Percentiles rank a stretch among this genome's conserved stretches.
These are phyloP conservation scores for Mimumesa dahlbomi DNA, from an alignment of 2,888 invertebrate species.

Conservation along the genomic window DNA sequence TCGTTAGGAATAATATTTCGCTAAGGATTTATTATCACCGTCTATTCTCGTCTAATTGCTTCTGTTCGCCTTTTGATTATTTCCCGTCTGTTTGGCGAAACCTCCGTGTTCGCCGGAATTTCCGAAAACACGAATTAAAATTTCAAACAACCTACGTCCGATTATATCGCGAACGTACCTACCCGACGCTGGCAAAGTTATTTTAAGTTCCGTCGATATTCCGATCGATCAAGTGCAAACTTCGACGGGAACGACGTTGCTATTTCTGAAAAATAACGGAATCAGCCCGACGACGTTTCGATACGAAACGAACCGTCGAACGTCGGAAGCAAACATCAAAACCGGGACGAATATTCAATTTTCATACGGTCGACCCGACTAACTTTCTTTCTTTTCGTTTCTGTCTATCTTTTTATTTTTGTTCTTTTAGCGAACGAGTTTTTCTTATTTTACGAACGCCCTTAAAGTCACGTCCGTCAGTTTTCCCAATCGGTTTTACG, in stretches of 20 bases:
- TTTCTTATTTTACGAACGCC: neutral
- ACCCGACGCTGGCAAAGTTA: too few relatives aligned
- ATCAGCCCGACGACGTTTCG: neutral
- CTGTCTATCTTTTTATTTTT: neutral
- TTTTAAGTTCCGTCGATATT: too few relatives aligned
- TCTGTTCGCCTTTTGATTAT: neutral
- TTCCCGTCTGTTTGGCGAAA: too few relatives aligned
- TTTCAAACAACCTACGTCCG: neutral
- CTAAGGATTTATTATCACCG: slow-evolving; percentile 24
- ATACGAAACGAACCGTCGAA: neutral
- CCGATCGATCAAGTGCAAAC: too few relatives aligned
- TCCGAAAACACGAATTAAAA: neutral
- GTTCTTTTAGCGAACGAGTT: neutral
- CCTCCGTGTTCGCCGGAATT: too few relatives aligned
- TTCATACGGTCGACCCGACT: neutral
- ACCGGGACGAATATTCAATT: slow-evolving; percentile 12
- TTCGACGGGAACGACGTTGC: too few relatives aligned
- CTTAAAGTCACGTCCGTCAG: slow-evolving; percentile 1
- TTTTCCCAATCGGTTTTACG: neutral
- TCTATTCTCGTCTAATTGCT: slow-evolving; percentile 8
- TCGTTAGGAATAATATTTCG: slow-evolving; percentile 32
- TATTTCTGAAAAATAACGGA: neutral
- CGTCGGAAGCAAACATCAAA: slow-evolving; percentile 1
- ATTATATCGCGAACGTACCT: too few relatives aligned
- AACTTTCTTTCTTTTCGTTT: too few relatives aligned